Evolutionary conservation across 2,113 vertebrate species (phyloP).

Genomic region (Mobula hypostoma): DNA sequence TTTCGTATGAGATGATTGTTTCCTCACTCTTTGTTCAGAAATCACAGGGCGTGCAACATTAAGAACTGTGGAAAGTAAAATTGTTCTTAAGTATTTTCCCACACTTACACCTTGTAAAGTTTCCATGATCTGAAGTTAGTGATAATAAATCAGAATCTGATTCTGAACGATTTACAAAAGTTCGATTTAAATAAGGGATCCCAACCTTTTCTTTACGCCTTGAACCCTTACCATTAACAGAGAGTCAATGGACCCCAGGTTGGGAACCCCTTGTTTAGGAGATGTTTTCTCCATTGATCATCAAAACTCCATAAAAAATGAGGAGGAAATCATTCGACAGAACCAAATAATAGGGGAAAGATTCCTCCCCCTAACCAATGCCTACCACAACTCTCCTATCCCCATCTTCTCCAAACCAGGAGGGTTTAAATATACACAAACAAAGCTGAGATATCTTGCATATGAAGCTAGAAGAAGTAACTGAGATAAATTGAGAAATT

Average conservation of each 20-base stretch:
- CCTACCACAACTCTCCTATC: too few relatives aligned
- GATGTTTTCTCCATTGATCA: not conserved
- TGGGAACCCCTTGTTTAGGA: not conserved
- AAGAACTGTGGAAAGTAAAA: not conserved
- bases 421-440: not conserved
- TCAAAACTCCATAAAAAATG: not conserved
- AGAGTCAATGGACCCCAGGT: too few relatives aligned
- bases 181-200: not conserved
- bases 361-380: not conserved
- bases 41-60: not conserved
- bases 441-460: not conserved
- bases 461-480: not conserved
- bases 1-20: not conserved
- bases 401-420: not conserved
- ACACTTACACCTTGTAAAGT: not conserved
- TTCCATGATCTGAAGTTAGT: not conserved
- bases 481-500: not conserved
- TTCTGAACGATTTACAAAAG: too few relatives aligned
- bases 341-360: not conserved
- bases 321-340: not conserved
- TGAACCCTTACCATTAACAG: too few relatives aligned
- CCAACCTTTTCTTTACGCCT: too few relatives aligned
- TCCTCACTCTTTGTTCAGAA: conserved; percentile 3
- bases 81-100: not conserved
- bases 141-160: not conserved